Base-by-base conservation (phyloP, 2,113 vertebrate genomes). In the Urocynchramus pylzowi region DNA sequence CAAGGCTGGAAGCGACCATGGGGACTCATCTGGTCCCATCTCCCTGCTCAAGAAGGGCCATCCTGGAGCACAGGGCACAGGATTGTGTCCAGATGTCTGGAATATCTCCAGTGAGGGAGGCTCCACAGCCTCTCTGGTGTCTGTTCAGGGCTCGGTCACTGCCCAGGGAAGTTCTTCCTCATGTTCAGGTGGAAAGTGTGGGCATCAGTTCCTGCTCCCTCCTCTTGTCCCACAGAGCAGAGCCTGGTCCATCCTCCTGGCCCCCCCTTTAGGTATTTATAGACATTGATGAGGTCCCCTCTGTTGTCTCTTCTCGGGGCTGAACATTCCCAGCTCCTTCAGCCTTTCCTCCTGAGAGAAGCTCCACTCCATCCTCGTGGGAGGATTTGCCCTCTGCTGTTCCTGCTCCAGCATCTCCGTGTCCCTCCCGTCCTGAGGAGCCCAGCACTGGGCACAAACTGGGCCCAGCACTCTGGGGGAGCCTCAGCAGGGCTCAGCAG, bases 1-100 rank as follows among this genome's bases (percentile, higher is more conserved):
- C 56, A 31, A 56, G 56, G 71, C 64, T 77, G 71, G 42, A 77
- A 50, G 49, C 0, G 0, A 37, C 49, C 56, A 7, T 0, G 0
- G 30, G 41, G 16, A 15, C 15, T 84, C 64, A 17, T 42, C 47
- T 84, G 70, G 6, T 54, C 12, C 18, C 13, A 41, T 8, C 31
- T 69, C 22, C 31, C 47, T 63, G 63, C 63, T 84, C 47, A 27
- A 13, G 79, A 67, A 9, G 47, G n/a, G 17, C 14, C 47, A 26
- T 54, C 63, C 9, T 15, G 11, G 53, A 37, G 61, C 27, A 15
- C 30, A 5, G 1, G 56, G 54, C 26, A 35, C 11, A 35, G 63
- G 27, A 16, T 23, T 69, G 47, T 22, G 54, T 69, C 41, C 47
- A 35, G 16, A 15, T 0, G 0, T 56, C 71, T 90, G 63, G 56